Percentiles rank a stretch among this genome's conserved stretches.
Conservation (phyloP, 2,888 invertebrate species). For the Dryomyza anilis region DNA sequence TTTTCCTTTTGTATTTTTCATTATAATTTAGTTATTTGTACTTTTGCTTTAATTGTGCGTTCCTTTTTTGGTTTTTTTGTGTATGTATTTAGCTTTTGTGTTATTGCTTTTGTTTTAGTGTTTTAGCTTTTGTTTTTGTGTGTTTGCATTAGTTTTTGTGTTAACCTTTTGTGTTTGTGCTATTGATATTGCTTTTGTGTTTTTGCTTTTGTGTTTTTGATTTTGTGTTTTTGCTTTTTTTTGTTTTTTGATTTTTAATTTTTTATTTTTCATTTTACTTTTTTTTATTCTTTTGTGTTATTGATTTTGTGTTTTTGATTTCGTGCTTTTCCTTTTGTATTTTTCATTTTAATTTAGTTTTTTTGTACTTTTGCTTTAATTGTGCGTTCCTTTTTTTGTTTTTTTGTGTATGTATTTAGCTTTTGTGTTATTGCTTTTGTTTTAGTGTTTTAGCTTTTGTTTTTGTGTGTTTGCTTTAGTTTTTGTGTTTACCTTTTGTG, state of each 20-base stretch:
- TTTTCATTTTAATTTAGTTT: background rate
- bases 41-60: background rate
- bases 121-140: background rate
- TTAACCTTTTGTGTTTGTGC: background rate
- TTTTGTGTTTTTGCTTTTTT: background rate
- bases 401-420: no score
- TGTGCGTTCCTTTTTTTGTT: background rate
- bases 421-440: no score
- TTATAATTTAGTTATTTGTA: no score
- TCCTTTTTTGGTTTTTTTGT: background rate
- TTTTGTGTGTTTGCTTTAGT: no score
- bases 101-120: background rate
- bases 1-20: background rate
- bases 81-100: background rate
- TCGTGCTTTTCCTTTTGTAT: background rate
- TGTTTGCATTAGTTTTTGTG: background rate
- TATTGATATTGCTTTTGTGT: background rate
- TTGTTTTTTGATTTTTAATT: background rate
- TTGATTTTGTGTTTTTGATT: background rate
- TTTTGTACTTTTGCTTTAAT: background rate
- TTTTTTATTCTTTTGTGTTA: background rate
- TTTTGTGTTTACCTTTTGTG: no score
- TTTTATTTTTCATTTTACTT: background rate
- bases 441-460: no score
- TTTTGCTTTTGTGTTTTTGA: background rate